Evolutionary conservation across 2,113 vertebrate genomes (phyloP), one percentile per base, ranked within the genome.

Genomic region (Amphiprion percula): DNA sequence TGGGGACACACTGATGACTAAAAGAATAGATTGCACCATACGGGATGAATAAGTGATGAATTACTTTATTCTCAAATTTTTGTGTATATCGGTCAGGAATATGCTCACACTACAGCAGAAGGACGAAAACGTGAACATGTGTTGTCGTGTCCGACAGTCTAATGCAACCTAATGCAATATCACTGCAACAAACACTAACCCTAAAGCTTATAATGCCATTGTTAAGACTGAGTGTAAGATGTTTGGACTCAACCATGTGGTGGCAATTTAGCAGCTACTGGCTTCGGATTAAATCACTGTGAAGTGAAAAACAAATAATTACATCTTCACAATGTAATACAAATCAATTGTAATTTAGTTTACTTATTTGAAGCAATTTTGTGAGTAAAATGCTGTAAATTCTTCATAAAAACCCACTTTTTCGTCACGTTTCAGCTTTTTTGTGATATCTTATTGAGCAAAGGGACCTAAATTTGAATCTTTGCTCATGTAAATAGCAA

Each of bases 111-210:
- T 33, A 7, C 17, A 23, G 49, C 11, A 12, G 33, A 52, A 39
- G 49, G 55, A 68, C 55, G 60, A 49, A 67, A 58, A 8, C 28
- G 23, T 7, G 12, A 49, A 39, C 53, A 26, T n/a, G 23, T 70
- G 10, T 50, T 67, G 30, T 68, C 41, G 17, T 19, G 16, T 24
- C 47, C 47, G 16, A 26, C 5, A 1, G 59, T 65, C 46, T 47
- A 82, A 65, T 65, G 79, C 50, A 81, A 60, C 17, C 26, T 30
- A 59, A 62, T 68, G 78, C 46, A 77, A 81, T 15, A 65, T 54
- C 59, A 7, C 23, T 49, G 71, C 62, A 68, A 85, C 54, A 24
- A 67, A 52, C 54, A 52, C 5, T 5, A 24, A 30, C 30, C 50
- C 47, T 39, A 37, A 50, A 2, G 14, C 21, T 56, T 37, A 1